These are phyloP conservation scores for Esox niger DNA, from an alignment of 2,113 vertebrate genomes.

Conservation along the genomic window DNA sequence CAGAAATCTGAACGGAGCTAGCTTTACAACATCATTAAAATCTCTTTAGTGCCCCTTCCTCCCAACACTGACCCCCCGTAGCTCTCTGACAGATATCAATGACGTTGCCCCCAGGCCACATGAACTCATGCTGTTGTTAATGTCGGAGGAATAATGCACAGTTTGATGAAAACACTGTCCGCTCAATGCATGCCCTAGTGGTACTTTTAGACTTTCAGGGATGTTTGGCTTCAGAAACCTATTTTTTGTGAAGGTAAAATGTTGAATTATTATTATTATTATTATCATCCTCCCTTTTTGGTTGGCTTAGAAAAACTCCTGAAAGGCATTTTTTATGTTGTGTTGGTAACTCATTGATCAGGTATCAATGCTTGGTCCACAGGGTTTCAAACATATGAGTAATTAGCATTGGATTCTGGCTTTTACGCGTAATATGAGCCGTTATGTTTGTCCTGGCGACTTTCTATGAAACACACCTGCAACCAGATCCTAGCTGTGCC, in stretches of 20 bases:
- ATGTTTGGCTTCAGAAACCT: not conserved
- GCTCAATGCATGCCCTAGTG: not conserved
- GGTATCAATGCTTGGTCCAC: conserved; percentile 2
- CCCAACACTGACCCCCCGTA: conserved; percentile 28
- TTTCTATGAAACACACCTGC: conserved; percentile 6
- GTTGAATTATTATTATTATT: not conserved
- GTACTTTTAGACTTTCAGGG: not conserved
- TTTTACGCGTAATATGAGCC: conserved; percentile 5
- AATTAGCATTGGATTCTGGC: conserved; percentile 13
- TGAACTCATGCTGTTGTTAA: conserved; percentile 33
- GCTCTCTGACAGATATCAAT: conserved; percentile 59
- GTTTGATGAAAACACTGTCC: not conserved
- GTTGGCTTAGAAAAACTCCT: not conserved
- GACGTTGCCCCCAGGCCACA: conserved; percentile 47
- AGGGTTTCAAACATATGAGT: conserved; percentile 14
- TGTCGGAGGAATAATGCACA: conserved; percentile 23
- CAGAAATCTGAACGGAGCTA: conserved; percentile 33
- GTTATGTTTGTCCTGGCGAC: conserved; percentile 7
- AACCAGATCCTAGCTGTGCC: too few relatives aligned
- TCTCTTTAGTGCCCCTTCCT: conserved; percentile 54
- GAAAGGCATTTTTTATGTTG: conserved; percentile 1
- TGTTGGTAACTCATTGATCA: not conserved
- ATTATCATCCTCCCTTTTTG: too few relatives aligned
- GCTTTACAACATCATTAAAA: conserved; percentile 65
- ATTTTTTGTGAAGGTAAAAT: conserved; percentile 11